phyloP scores from a whole-genome alignment of 2,113 vertebrate species.

The Enhydra lutris region DNA sequence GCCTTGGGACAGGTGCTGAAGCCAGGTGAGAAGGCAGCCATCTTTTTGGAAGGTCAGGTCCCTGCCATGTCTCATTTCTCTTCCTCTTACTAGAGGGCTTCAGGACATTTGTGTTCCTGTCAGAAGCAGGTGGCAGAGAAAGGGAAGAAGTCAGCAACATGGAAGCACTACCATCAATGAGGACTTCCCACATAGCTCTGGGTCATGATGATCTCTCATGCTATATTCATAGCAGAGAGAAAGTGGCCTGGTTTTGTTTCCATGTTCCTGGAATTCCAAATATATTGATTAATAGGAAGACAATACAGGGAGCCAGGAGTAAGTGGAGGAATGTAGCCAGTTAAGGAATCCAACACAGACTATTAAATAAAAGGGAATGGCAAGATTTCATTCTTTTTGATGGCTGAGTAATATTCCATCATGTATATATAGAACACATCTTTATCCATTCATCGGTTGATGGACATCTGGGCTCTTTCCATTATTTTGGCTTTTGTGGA shows the following conservation, averaged over 20 bases:
- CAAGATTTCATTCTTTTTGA: not conserved
- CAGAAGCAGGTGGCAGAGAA: not conserved
- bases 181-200: not conserved
- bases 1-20: not conserved
- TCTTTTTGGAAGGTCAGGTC: not conserved
- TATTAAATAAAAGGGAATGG: not conserved
- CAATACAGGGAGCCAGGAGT: accelerated
- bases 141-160: not conserved
- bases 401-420: not conserved
- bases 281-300: not conserved
- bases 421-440: not conserved
- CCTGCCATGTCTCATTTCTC: no score
- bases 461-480: not conserved
- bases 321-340: not conserved
- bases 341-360: not conserved
- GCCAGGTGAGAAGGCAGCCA: not conserved
- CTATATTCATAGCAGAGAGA: accelerated
- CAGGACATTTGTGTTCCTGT: not conserved
- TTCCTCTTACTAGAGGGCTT: not conserved
- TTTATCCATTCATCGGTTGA: not conserved
- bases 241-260: not conserved
- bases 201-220: not conserved
- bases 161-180: not conserved
- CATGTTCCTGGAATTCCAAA: not conserved
- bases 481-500: not conserved